Evolutionary conservation across 2,797 vertebrate genomes (phyloP).

Genomic region (Cyclura pinguis): DNA sequence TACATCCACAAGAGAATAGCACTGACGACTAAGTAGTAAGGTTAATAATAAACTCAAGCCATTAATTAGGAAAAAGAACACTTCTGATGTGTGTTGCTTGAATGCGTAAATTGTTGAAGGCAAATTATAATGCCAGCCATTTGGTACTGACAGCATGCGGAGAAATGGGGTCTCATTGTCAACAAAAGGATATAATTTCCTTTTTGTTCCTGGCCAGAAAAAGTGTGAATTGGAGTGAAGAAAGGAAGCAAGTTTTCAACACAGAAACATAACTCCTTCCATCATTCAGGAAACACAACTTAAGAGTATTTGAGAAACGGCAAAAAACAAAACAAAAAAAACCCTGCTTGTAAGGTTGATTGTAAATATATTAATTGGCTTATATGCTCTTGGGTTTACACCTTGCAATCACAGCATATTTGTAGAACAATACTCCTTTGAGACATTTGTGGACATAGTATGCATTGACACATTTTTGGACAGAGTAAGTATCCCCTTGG

Average conservation of each 20-base stretch:
- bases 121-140: constrained; percentile 60
- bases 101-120: constrained; percentile 49
- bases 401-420: constrained; percentile 50
- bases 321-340: background rate
- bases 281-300: background rate
- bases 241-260: background rate
- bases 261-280: constrained; percentile 10
- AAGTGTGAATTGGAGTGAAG: constrained; percentile 13
- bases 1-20: constrained; percentile 55
- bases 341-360: constrained; percentile 34
- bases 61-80: background rate
- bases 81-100: background rate
- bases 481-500: constrained; percentile 43
- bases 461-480: constrained; percentile 54
- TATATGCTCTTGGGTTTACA: constrained; percentile 33
- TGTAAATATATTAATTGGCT: constrained; percentile 62
- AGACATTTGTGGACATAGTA: constrained; percentile 56
- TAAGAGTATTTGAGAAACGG: background rate
- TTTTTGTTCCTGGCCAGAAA: constrained; percentile 27
- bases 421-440: constrained; percentile 60
- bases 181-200: constrained; percentile 37
- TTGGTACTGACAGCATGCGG: constrained; percentile 34
- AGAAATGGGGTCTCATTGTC: constrained; percentile 47
- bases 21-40: constrained; percentile 55
- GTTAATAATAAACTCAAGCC: constrained; percentile 59